Conservation (phyloP, 2,888 invertebrate species). For the Schizaphis graminum region DNA sequence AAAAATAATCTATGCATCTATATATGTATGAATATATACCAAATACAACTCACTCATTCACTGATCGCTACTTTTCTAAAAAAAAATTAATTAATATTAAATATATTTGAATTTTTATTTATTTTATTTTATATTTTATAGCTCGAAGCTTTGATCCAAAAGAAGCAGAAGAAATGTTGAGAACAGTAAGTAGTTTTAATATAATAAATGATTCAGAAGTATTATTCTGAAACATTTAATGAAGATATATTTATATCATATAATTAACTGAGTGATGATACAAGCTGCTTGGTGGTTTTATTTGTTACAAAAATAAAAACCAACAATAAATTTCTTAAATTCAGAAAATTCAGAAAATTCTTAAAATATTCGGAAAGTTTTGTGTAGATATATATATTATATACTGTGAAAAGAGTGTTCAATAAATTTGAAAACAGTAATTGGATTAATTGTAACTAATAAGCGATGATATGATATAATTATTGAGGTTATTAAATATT, state of each 20-base stretch:
- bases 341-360: not conserved
- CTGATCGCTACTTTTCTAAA: no score
- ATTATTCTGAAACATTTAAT: not conserved
- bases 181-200: constrained; percentile 79
- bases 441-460: no score
- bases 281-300: not conserved
- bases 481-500: no score
- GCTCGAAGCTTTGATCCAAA: constrained; percentile 88
- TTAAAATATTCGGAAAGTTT: not conserved
- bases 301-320: not conserved
- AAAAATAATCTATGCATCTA: not conserved
- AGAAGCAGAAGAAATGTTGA: constrained; percentile 92
- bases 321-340: not conserved
- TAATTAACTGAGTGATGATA: not conserved
- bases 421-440: no score
- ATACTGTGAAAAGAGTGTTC: no score
- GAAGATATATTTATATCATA: no score
- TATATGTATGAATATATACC: not conserved
- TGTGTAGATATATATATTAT: not conserved
- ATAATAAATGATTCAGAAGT: not conserved
- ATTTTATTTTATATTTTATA: constrained; percentile 72
- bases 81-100: not conserved
- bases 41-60: no score
- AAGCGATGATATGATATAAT: no score
- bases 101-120: constrained; percentile 25